phyloP scores from a whole-genome alignment of 2,888 invertebrate species.

The Noctua fimbriata region DNA sequence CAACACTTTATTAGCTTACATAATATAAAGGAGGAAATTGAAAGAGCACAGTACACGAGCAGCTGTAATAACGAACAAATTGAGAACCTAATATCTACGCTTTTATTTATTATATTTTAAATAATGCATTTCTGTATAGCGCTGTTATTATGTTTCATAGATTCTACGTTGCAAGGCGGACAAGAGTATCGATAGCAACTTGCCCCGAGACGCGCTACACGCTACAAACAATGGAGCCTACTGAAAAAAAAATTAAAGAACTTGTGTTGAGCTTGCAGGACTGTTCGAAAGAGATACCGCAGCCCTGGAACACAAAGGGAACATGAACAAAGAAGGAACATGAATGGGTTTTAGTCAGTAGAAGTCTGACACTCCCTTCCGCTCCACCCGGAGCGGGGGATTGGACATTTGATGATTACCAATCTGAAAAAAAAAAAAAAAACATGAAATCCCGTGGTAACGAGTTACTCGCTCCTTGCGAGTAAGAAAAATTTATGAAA shows the following conservation, averaged over 20 bases:
- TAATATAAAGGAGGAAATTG: slow-evolving; percentile 44
- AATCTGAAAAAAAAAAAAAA: no score
- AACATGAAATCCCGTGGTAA: no score
- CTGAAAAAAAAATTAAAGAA: background rate
- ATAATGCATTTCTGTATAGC: background rate
- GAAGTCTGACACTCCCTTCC: no score
- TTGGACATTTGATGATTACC: no score
- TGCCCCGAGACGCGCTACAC: background rate
- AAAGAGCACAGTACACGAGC: slow-evolving; percentile 35
- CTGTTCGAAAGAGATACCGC: no score
- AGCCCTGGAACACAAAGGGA: no score
- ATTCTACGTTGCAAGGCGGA: background rate
- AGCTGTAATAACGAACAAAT: slow-evolving; percentile 34
- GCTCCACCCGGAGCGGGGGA: no score
- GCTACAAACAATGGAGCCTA: background rate
- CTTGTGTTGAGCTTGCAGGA: no score
- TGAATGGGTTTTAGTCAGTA: no score
- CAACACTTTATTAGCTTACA: slow-evolving; percentile 30
- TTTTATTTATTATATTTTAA: slow-evolving; percentile 28
- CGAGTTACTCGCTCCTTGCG: no score
- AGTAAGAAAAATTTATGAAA: no score
- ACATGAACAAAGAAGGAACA: no score
- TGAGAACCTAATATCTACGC: slow-evolving; percentile 11
- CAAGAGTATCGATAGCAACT: slow-evolving; percentile 31
- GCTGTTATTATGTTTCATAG: background rate